Percentiles rank a stretch among this genome's conserved stretches.
These are phyloP conservation scores for Neotragus moschatus DNA, from an alignment of 2,113 vertebrate species.

Conservation along the genomic window DNA sequence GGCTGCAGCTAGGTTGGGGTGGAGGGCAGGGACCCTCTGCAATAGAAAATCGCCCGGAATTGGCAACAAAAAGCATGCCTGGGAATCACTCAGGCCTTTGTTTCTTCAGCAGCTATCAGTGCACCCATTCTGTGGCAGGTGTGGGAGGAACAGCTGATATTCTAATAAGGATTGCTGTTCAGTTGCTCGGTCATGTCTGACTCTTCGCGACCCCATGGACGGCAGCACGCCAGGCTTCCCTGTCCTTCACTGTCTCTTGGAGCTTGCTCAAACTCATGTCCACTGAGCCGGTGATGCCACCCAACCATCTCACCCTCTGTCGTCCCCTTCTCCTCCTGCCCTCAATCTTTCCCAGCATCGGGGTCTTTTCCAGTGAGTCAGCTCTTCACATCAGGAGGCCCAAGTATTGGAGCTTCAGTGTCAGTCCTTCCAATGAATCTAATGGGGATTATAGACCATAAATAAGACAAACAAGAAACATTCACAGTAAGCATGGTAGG, in stretches of 20 bases:
- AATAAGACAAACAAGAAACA: neutral
- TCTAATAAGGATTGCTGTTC: neutral
- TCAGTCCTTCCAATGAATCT: neutral
- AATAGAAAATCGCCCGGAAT: rapidly evolving
- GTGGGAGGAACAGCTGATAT: neutral
- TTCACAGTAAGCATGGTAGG: rapidly evolving
- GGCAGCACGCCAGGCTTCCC: neutral
- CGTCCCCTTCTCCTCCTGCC: neutral
- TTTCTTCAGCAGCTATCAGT: no score
- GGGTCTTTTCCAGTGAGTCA: neutral
- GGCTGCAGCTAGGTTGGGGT: no score
- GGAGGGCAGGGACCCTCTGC: neutral
- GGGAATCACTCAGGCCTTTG: neutral
- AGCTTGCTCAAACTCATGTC: neutral
- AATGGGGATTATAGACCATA: neutral
- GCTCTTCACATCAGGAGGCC: neutral
- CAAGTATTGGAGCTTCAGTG: neutral
- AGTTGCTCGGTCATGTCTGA: neutral
- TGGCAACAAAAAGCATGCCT: rapidly evolving
- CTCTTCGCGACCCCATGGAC: neutral
- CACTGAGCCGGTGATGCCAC: neutral
- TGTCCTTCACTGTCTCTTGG: neutral
- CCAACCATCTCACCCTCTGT: neutral
- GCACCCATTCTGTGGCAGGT: neutral
- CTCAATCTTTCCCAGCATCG: neutral